Conservation (phyloP, 2,797 vertebrate species). For the Parotocinclus haroldoi region DNA sequence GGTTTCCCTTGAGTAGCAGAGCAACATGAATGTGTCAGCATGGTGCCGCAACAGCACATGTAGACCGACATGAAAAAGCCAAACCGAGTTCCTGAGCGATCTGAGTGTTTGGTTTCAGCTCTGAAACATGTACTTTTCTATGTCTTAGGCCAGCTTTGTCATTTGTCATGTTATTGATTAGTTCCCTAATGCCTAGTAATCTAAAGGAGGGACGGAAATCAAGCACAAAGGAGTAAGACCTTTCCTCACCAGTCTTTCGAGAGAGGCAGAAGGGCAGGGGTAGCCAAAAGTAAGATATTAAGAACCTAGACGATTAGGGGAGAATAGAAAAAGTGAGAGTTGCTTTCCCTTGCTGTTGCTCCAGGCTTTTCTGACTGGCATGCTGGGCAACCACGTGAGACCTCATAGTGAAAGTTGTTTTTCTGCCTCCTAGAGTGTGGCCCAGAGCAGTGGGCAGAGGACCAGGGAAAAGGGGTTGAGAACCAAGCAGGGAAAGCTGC, state of each 20-base stretch:
- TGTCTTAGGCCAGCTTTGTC: slow-evolving; percentile 32
- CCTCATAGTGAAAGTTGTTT: slow-evolving; percentile 76
- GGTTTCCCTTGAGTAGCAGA: slow-evolving; percentile 40
- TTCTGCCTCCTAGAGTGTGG: slow-evolving; percentile 73
- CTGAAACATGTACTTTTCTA: no score
- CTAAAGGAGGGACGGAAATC: no score
- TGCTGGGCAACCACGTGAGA: slow-evolving; percentile 68
- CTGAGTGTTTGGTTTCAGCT: no score
- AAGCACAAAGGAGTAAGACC: background rate
- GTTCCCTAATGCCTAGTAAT: no score
- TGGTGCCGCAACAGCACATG: slow-evolving; percentile 33
- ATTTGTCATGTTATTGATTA: slow-evolving; percentile 12
- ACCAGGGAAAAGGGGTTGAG: slow-evolving; percentile 63
- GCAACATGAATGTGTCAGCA: slow-evolving; percentile 43
- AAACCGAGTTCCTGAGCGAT: no score
- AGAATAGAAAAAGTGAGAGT: background rate
- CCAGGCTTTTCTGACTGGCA: slow-evolving; percentile 52
- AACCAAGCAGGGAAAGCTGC: slow-evolving; percentile 61
- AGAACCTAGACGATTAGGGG: background rate
- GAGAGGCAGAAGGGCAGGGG: background rate
- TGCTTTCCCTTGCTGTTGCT: slow-evolving; percentile 53
- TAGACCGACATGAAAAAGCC: slow-evolving; percentile 24
- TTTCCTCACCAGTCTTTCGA: background rate
- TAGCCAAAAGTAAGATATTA: slow-evolving; percentile 13
- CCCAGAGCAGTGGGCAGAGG: slow-evolving; percentile 69